Base-by-base conservation (phyloP, 64 coral and sea anemone species). In the Dendronephthya gigantea region DNA sequence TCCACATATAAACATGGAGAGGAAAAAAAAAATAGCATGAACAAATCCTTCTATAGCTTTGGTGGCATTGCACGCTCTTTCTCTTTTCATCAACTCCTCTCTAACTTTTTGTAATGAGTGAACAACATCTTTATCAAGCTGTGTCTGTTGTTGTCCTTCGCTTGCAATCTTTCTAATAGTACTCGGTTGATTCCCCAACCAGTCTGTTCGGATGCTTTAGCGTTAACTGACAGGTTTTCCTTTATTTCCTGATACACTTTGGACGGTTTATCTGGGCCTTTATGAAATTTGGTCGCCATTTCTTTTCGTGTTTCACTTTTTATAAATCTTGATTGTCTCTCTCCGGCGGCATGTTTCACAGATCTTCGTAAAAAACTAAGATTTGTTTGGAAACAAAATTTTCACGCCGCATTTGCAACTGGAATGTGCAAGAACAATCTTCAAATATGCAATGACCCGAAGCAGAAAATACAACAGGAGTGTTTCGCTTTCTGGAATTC, bases 1-100 rank as follows among this genome's bases (percentile, higher is more conserved):
- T 89, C 49, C 81, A 83, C 19, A 89, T 55, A 12, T 83, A 50
- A 0, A 89, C 38, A 40, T 43, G 36, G n/a, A 83, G 38, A 4
- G 81, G 87, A 68, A 65, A 5, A 17, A 22, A 0, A 17, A 34
- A n/a, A 89, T 69, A 12, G 48, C 56, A 1, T 83, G 87, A 39
- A 89, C 56, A 41, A 40, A 89, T 6, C 87, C 87, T 89, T 83
- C 40, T 31, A 89, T 65, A 0, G 39, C 6, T 5, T 39, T 34
- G 33, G 49, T 11, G 22, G 49, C 1, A n/a, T 22, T 37, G 35
- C 87, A 76, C 70, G 19, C 72, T 35, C 43, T 47, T 50, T 68
- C 41, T 25, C 17, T 33, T 34, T 83, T 65, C 36, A 68, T 33
- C 16, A 75, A 17, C 29, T 2, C 14, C 2, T 79, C 0, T 8